Evolutionary conservation across 1,140 invertebrate genomes (phyloP).

Genomic region (Aphelenchoides fujianensis): DNA sequence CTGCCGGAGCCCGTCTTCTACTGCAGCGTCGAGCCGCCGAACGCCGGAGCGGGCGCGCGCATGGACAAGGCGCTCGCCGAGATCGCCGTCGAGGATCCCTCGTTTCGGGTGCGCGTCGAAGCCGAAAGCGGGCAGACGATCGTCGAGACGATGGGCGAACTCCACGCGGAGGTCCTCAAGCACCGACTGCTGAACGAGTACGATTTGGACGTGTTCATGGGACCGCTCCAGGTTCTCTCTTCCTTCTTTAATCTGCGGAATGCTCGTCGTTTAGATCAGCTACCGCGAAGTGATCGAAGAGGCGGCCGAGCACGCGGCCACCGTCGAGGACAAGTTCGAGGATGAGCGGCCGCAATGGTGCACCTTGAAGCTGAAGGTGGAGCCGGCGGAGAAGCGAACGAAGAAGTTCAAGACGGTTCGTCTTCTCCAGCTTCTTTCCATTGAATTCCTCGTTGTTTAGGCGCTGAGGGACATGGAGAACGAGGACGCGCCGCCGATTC

Average conservation of each 20-base stretch:
- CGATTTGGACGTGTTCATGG: conserved; percentile 86
- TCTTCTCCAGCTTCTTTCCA: background rate
- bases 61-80: conserved; percentile 81
- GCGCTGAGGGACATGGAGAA: no score
- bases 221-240: conserved; percentile 77
- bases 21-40: conserved; percentile 89
- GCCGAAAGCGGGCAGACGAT: conserved; percentile 55
- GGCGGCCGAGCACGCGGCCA: conserved; percentile 65
- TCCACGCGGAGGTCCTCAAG: conserved; percentile 90
- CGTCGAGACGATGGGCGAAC: conserved; percentile 78
- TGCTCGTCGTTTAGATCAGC: conserved; percentile 66
- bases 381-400: conserved; percentile 67
- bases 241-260: conserved; percentile 70
- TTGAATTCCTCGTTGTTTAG: conserved; percentile 53
- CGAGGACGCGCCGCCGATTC: conserved; percentile 38
- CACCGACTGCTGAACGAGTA: conserved; percentile 81
- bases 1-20: conserved; percentile 92
- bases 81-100: conserved; percentile 87
- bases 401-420: conserved; percentile 32
- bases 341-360: conserved; percentile 30
- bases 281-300: conserved; percentile 67
- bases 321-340: conserved; percentile 41
- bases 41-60: conserved; percentile 71
- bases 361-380: conserved; percentile 42
- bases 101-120: conserved; percentile 67